Evolutionary conservation across 2,888 invertebrate genomes (phyloP), one percentile per base, ranked within the genome.

Genomic region (Pristionchus entomophagus): DNA sequence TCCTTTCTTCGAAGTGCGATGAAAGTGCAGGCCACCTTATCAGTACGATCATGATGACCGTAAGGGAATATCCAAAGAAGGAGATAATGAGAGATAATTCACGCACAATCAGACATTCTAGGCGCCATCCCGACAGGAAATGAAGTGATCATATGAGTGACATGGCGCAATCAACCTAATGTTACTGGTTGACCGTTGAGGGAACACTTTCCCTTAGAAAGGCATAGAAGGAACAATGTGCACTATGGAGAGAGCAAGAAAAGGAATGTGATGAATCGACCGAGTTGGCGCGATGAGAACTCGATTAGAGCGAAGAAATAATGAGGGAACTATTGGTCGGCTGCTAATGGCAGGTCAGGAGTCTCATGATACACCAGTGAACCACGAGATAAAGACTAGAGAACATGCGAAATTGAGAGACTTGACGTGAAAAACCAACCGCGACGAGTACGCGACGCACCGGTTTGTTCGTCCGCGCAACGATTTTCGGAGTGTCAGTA

Each of bases 11-110:
- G 73, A 73, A 73, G 73, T 41, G 26, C 38, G 41, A 12, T 10
- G n/a, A 73, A 73, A 73, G 73, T 73, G 73, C 73, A 73, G 73
- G 45, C 73, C 12, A 12, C 41, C 73, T 73, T 73, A 73, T 73
- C 73, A 73, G n/a, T 38, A 45, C 73, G 41, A 73, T 38, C n/a
- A 45, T 38, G n/a, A 73, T n/a, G 73, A 73, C n/a, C n/a, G n/a
- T n/a, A n/a, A n/a, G n/a, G n/a, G n/a, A n/a, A n/a, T n/a, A n/a
- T 56, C 56, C 5, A 41, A 14, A 73, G 38, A 41, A 73, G 73
- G 65, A 65, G 35, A 65, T 65, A 29, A 22, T 35, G 65, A 35
- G 35, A 65, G 19, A 73, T 26, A n/a, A n/a, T n/a, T n/a, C n/a
- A n/a, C n/a, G n/a, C n/a, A n/a, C n/a, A n/a, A n/a, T n/a, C n/a